Percentiles rank a stretch among this genome's conserved stretches.
These are phyloP conservation scores for Lepidothrix coronata DNA, from an alignment of 2,113 vertebrate genomes.

Conservation along the genomic window DNA sequence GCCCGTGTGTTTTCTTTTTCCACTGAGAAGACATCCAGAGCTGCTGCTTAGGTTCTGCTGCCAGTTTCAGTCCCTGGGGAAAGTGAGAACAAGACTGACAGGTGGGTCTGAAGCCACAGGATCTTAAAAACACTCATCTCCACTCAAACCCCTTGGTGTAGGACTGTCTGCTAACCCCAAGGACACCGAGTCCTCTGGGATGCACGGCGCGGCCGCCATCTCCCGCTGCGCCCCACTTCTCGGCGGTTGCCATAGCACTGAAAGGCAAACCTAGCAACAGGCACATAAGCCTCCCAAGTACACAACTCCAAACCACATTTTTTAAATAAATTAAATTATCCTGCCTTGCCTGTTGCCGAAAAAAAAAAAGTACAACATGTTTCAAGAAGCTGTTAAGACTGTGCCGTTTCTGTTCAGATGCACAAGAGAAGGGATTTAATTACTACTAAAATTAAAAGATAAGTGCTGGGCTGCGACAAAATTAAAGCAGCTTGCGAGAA, in stretches of 20 bases:
- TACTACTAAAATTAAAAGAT: neutral
- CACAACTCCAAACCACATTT: slow-evolving; percentile 20
- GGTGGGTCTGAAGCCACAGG: neutral
- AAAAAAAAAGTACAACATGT: neutral
- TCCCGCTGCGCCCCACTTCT: neutral
- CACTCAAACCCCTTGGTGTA: neutral
- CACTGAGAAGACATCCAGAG: neutral
- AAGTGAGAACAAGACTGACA: neutral
- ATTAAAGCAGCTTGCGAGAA: neutral
- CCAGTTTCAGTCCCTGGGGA: neutral
- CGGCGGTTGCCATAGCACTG: slow-evolving; percentile 49
- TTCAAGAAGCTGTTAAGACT: slow-evolving; percentile 13
- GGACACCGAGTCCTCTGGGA: neutral
- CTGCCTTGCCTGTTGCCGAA: neutral
- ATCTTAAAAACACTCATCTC: neutral
- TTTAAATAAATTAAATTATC: slow-evolving; percentile 32
- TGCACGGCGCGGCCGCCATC: accelerated
- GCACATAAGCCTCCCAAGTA: neutral
- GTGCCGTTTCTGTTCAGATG: neutral
- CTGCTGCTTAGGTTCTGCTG: neutral
- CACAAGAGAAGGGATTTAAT: slow-evolving; percentile 15
- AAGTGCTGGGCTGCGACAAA: neutral
- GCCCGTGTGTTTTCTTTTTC: accelerated
- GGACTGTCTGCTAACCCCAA: neutral
- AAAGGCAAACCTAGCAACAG: slow-evolving; percentile 65